Percentiles rank a stretch among this genome's conserved stretches.
Conservation (phyloP, 2,888 invertebrate species). For the Epirrhoe alternata region DNA sequence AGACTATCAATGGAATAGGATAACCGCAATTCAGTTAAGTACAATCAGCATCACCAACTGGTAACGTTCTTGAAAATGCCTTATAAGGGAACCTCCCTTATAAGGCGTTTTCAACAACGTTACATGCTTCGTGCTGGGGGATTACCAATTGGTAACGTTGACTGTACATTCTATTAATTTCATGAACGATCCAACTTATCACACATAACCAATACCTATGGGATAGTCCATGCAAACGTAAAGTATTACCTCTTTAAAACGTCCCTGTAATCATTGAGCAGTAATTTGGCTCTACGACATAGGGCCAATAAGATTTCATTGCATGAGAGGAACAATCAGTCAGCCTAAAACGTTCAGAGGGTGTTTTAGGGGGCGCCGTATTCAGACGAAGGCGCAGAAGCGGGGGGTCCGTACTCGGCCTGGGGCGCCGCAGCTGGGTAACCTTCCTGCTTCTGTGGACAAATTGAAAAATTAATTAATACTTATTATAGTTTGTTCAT, state of each 20-base stretch:
- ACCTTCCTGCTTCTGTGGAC: constrained; percentile 85
- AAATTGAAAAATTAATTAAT: background rate
- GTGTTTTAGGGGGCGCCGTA: constrained; percentile 85
- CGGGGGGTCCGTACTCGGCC: constrained; percentile 78
- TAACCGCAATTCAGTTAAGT: too few relatives aligned
- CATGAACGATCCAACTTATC: background rate
- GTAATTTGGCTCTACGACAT: constrained; percentile 5
- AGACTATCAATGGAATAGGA: too few relatives aligned
- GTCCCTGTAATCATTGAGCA: background rate
- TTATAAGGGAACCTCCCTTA: too few relatives aligned
- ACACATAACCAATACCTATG: background rate
- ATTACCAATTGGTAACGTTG: too few relatives aligned
- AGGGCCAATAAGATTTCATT: constrained; percentile 12
- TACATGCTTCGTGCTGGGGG: too few relatives aligned
- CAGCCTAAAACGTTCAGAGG: constrained; percentile 52
- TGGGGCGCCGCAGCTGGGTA: constrained; percentile 80
- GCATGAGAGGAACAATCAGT: constrained; percentile 50
- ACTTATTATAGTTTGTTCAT: too few relatives aligned
- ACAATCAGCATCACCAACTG: too few relatives aligned
- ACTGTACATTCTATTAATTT: too few relatives aligned
- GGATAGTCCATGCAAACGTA: background rate
- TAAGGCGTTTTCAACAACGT: too few relatives aligned
- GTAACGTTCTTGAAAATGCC: too few relatives aligned
- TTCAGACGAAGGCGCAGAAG: constrained; percentile 82
- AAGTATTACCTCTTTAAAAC: background rate